These are phyloP conservation scores for Drosophila watanabei DNA, from an alignment of 1,140 invertebrate genomes.

Conservation along the genomic window DNA sequence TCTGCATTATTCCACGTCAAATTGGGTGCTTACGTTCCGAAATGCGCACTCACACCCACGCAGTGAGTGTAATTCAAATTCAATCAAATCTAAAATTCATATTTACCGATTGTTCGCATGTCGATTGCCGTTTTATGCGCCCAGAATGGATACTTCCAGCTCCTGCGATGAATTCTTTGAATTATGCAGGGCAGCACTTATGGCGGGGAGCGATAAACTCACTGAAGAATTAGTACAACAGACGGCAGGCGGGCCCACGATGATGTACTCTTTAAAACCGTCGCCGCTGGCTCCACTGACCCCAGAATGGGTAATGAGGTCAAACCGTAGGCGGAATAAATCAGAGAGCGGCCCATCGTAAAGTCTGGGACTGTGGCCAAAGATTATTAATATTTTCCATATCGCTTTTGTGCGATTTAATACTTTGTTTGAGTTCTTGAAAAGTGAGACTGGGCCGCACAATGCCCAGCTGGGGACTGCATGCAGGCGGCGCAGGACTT, in stretches of 20 bases:
- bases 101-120: conserved; percentile 42
- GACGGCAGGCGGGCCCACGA: not conserved
- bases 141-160: conserved; percentile 30
- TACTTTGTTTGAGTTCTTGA: conserved; percentile 72
- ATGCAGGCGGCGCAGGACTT: conserved; percentile 44
- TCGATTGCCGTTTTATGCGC: conserved; percentile 39
- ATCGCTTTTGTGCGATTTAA: conserved; percentile 65
- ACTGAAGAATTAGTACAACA: conserved; percentile 31
- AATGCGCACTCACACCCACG: not conserved
- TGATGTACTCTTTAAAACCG: conserved; percentile 35
- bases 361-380: conserved; percentile 45
- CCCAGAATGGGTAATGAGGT: conserved; percentile 50
- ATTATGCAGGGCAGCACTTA: conserved; percentile 45
- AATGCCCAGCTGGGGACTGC: conserved; percentile 50
- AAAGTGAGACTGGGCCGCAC: conserved; percentile 54
- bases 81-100: conserved; percentile 52
- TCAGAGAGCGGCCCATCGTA: conserved; percentile 50
- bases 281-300: conserved; percentile 16
- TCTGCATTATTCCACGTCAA: conserved; percentile 10
- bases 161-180: conserved; percentile 14
- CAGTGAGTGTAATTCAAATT: conserved; percentile 41
- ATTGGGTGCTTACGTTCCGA: conserved; percentile 12
- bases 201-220: conserved; percentile 14
- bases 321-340: conserved; percentile 56
- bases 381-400: conserved; percentile 82